phyloP scores from a whole-genome alignment of 2,113 vertebrate species.

The Cyanoliseus patagonus region DNA sequence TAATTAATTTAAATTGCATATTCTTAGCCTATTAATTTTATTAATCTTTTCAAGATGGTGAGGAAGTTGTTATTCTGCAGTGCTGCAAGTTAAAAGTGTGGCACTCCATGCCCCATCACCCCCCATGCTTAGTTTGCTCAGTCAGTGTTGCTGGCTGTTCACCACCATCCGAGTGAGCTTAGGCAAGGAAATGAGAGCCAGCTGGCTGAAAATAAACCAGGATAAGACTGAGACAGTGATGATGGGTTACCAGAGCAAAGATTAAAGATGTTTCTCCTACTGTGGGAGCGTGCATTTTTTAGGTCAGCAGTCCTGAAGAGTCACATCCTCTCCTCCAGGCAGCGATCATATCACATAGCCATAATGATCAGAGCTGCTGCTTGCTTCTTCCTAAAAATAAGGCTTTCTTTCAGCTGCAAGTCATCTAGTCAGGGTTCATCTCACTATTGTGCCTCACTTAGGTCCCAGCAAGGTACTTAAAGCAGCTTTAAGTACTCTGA shows the following conservation, averaged over 20 bases:
- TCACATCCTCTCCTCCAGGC: not conserved
- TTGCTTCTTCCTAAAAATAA: not conserved
- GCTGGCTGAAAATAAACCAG: not conserved
- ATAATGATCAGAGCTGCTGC: not conserved
- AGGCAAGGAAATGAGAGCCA: not conserved
- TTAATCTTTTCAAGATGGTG: not conserved
- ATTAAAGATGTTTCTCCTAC: not conserved
- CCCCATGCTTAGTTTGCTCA: not conserved
- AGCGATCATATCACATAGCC: not conserved
- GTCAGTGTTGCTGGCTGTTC: not conserved
- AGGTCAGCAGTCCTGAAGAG: not conserved
- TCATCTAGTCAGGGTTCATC: not conserved
- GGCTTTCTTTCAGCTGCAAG: not conserved
- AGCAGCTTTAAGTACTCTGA: not conserved
- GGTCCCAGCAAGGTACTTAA: not conserved
- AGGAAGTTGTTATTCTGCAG: not conserved
- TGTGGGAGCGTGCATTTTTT: not conserved
- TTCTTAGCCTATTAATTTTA: not conserved
- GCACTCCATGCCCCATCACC: not conserved
- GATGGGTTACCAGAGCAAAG: not conserved
- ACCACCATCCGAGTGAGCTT: not conserved
- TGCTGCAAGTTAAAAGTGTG: not conserved
- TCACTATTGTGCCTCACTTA: not conserved
- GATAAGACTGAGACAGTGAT: not conserved
- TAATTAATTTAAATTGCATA: not conserved